Base-by-base conservation (phyloP, 2,888 invertebrate species). In the Clitarchus hookeri region DNA sequence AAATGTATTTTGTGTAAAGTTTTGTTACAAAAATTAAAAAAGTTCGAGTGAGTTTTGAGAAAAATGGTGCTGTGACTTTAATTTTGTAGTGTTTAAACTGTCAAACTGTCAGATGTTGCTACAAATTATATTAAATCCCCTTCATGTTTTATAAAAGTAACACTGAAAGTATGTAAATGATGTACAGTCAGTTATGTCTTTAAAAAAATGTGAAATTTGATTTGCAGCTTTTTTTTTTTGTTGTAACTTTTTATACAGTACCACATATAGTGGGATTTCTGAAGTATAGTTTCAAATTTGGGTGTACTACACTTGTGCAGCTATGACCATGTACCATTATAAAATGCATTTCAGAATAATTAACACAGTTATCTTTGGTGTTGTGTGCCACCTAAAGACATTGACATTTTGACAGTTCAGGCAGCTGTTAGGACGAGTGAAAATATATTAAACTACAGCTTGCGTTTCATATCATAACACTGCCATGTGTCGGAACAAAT, bases 51-150 rank as follows among this genome's bases (percentile, higher is more conserved):
- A 48, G 11, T 84, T 77, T 78, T 26, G 25, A 44, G 84, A 78
- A 48, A 86, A 84, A 53, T 86, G 84, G 86, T 86, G 86, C 86
- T 86, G 86, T 86, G 84, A 86, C 84, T 36, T 84, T 84, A 79
- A 53, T 84, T 82, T 82, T 44, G 36, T 82, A 65, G 65, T 23
- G 8, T 65, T 65, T 65, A 65, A 65, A 19, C 65, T 65, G 65
- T 65, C n/a, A 65, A 65, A n/a, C n/a, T 65, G 65, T 65, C 65
- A 65, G n/a, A n/a, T 65, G 65, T 65, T 65, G 19, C 0, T 8
- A 65, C 65, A 23, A 23, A 65, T 65, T 65, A 36, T 36, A 36
- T 36, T 36, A 36, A 36, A 36, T 36, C 36, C 36, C 36, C 36
- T 36, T 36, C 36, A 36, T 3, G 36, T 36, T 36, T 36, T 36